phyloP scores from a whole-genome alignment of 2,113 vertebrate genomes.

The Myrmophylax atrothorax region DNA sequence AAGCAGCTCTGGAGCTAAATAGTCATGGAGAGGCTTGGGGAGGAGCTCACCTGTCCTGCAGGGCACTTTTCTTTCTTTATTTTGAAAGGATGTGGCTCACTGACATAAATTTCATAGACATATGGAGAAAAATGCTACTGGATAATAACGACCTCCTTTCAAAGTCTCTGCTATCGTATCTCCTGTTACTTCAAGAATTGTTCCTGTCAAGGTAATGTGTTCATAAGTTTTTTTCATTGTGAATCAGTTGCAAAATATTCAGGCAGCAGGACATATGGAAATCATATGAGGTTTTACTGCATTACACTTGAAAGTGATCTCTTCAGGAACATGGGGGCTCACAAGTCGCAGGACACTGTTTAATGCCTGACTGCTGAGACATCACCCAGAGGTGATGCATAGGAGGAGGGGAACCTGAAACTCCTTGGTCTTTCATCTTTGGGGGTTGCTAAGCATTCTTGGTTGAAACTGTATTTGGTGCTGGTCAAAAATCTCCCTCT shows the following conservation, averaged over 20 bases:
- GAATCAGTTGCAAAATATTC: conserved; percentile 33
- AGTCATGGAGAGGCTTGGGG: background rate
- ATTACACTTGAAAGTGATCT: conserved; percentile 17
- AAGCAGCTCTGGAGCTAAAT: conserved; percentile 2
- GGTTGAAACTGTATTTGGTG: background rate
- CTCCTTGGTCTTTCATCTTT: background rate
- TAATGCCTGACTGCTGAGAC: background rate
- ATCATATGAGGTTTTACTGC: conserved; percentile 31
- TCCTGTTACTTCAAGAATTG: background rate
- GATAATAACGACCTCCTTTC: background rate
- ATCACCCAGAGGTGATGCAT: background rate
- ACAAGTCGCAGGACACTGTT: rapidly evolving
- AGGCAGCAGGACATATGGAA: conserved; percentile 49
- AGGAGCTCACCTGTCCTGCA: conserved; percentile 58
- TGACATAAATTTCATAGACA: background rate
- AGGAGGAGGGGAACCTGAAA: background rate
- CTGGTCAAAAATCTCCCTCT: background rate
- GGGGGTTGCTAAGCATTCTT: background rate
- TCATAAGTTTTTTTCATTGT: background rate
- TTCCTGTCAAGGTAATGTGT: conserved; percentile 46
- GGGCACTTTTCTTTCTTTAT: conserved; percentile 10
- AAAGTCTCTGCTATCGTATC: background rate
- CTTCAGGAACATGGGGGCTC: background rate
- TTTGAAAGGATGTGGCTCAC: conserved; percentile 23
- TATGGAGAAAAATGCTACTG: conserved; percentile 2